Percentiles rank a stretch among this genome's conserved stretches.
Conservation (phyloP, 2,888 invertebrate species). For the Acronicta leporina region DNA sequence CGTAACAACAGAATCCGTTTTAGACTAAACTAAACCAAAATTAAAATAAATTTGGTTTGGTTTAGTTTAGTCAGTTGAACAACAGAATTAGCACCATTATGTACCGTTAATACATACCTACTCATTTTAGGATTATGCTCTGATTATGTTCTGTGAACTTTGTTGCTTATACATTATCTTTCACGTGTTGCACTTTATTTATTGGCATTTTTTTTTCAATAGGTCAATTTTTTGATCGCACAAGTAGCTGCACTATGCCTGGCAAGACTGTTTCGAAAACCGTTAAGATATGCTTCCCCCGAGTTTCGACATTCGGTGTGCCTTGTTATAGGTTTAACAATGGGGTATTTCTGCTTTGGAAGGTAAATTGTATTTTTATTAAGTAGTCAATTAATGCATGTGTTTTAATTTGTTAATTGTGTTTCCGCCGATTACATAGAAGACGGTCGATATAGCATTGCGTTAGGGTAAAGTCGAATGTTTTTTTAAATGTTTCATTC, state of each 20-base stretch:
- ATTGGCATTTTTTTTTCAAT: constrained; percentile 72
- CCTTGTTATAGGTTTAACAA: constrained; percentile 93
- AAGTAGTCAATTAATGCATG: constrained; percentile 11
- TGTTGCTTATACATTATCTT: constrained; percentile 38
- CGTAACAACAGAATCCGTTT: too few species aligned
- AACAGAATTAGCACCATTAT: too few species aligned
- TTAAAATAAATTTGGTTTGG: too few species aligned
- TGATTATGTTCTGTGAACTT: background rate
- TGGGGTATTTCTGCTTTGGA: constrained; percentile 97
- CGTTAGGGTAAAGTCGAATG: too few species aligned
- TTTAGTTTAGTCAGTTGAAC: too few species aligned
- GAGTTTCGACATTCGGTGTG: constrained; percentile 94
- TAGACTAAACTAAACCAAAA: too few species aligned
- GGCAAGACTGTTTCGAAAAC: constrained; percentile 93
- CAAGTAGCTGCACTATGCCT: constrained; percentile 94
- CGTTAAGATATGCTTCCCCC: constrained; percentile 92
- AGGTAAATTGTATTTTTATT: constrained; percentile 87
- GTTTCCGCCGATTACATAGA: background rate
- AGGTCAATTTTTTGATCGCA: constrained; percentile 96
- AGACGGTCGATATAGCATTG: too few species aligned
- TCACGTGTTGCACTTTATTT: constrained; percentile 64
- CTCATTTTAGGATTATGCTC: background rate
- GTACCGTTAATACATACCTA: too few species aligned
- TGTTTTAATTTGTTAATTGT: background rate
- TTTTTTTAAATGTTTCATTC: too few species aligned